Conservation (phyloP, 1,140 invertebrate genomes). For the Pemphigus obesinymphae region DNA sequence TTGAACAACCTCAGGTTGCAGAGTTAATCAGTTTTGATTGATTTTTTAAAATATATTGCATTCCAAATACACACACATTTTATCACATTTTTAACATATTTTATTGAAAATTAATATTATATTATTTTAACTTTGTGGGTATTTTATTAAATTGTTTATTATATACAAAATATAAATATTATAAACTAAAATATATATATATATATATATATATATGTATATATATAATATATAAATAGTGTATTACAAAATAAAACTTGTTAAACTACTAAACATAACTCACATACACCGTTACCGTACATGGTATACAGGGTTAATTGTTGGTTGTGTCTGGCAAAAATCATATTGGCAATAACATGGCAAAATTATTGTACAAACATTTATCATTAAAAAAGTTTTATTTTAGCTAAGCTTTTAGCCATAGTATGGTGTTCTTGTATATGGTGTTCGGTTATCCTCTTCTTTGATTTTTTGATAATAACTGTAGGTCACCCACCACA, state of each 20-base stretch:
- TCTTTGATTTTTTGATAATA: conserved; percentile 50
- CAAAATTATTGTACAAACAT: neutral
- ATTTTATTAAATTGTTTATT: conserved; percentile 40
- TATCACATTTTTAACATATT: conserved; percentile 11
- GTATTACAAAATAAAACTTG: conserved; percentile 19
- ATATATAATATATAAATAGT: conserved; percentile 1
- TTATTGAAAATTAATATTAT: conserved; percentile 30
- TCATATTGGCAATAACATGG: neutral
- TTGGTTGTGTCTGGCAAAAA: neutral
- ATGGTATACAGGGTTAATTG: neutral
- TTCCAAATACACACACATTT: conserved; percentile 7
- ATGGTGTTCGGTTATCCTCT: conserved; percentile 38
- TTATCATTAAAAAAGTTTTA: neutral
- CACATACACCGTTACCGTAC: neutral
- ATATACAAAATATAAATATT: conserved; percentile 38
- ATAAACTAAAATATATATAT: conserved; percentile 27
- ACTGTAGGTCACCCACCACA: conserved; percentile 55
- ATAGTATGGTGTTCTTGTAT: conserved; percentile 33
- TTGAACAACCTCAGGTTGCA: conserved; percentile 16
- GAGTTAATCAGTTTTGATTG: conserved; percentile 40
- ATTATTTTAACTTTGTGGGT: conserved; percentile 40
- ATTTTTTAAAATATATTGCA: neutral
- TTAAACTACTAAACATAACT: neutral
- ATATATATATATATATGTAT: neutral
- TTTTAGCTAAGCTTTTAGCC: neutral